Evolutionary conservation across 2,113 vertebrate species (phyloP), one percentile per base, ranked within the genome.

Genomic region (Copsychus sechellarum): DNA sequence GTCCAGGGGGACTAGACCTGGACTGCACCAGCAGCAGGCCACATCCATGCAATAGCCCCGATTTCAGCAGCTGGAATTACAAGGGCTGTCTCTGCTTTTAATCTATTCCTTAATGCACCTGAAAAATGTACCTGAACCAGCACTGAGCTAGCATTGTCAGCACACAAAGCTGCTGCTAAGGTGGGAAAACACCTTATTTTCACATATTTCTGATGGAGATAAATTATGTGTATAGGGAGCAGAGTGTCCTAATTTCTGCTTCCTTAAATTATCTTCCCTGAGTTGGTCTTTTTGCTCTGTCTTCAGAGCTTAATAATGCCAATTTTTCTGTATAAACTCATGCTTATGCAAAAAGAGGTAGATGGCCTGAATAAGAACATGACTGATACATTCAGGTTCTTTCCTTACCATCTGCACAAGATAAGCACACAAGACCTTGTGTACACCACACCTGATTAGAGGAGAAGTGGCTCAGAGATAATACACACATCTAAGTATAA

Each of bases 81-180:
- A 92, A 90, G 12, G 2, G 2, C 23, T 81, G 81, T 58, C n/a
- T 53, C 43, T 50, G 76, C 58, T 91, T 95, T 96, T 93, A 95
- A 96, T 92, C 19, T 70, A 47, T 56, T 97, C 90, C 92, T 91
- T 65, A 93, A 81, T 42, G 58, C n/a, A 94, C 36, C 73, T 93
- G 69, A 54, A 89, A 90, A 95, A 97, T 38, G 33, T 45, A 34
- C 28, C 58, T 90, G 34, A 92, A 88, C 47, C n/a, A 96, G 53
- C 62, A 77, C 56, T 51, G 73, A 95, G 64, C 28, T 25, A 43
- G 48, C 51, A 95, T 56, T 36, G 26, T 29, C 77, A 92, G 91
- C 14, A 33, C 50, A 86, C 81, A 92, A 91, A 93, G 38, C 22
- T 93, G 40, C 54, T 62, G 25, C 58, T 80, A 31, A 64, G 50